phyloP scores from a whole-genome alignment of 2,797 vertebrate genomes.

The Eleutherodactylus coqui region DNA sequence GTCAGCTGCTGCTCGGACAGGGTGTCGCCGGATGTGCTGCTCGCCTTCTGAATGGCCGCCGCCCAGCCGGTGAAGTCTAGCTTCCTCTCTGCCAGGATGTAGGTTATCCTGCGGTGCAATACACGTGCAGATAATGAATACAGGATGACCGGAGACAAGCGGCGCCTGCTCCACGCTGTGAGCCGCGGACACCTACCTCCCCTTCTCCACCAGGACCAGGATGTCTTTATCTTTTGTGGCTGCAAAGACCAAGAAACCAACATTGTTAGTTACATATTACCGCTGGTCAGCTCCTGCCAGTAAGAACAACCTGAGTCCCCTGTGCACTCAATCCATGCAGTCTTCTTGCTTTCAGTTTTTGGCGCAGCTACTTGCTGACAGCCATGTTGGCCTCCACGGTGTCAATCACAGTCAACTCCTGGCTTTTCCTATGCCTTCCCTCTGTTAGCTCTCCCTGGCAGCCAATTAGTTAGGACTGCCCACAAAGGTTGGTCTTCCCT shows the following conservation, averaged over 20 bases:
- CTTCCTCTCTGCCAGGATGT: slow-evolving; percentile 89
- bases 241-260: slow-evolving; percentile 68
- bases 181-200: slow-evolving; percentile 81
- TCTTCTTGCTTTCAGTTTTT: too few relatives aligned
- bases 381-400: too few relatives aligned
- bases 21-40: slow-evolving; percentile 85
- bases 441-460: not conserved
- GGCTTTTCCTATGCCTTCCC: too few relatives aligned
- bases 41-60: slow-evolving; percentile 85
- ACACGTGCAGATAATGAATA: not conserved
- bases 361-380: too few relatives aligned
- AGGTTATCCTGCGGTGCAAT: slow-evolving; percentile 81
- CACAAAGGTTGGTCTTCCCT: too few relatives aligned
- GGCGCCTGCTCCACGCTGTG: not conserved
- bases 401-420: too few relatives aligned
- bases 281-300: not conserved
- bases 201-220: slow-evolving; percentile 90
- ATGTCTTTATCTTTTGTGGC: slow-evolving; percentile 83
- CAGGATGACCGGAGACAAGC: not conserved
- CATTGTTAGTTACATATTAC: not conserved
- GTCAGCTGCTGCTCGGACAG: slow-evolving; percentile 93
- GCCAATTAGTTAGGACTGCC: too few relatives aligned
- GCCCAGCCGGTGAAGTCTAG: slow-evolving; percentile 91
- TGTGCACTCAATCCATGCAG: too few relatives aligned
- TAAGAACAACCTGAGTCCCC: not conserved